phyloP scores from a whole-genome alignment of 2,888 invertebrate genomes.

The Cartodere bifasciata region DNA sequence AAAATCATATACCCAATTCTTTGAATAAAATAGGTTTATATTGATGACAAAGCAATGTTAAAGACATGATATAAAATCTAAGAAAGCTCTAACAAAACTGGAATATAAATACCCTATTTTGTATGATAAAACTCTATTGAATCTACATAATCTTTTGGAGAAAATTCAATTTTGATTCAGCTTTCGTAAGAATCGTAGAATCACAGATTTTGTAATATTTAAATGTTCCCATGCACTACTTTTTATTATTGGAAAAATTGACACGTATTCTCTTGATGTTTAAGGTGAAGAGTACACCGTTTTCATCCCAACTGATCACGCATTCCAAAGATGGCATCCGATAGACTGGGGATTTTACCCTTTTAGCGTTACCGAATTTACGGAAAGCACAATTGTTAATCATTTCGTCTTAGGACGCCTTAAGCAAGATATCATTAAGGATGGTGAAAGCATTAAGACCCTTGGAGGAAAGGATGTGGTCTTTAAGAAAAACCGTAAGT shows the following conservation, averaged over 20 bases:
- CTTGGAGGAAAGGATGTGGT: constrained; percentile 45
- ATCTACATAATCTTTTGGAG: too few species aligned
- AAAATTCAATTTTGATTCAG: too few species aligned
- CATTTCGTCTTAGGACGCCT: constrained; percentile 46
- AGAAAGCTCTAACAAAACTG: too few species aligned
- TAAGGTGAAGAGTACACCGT: constrained; percentile 46
- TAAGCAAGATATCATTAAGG: constrained; percentile 42
- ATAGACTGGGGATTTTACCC: constrained; percentile 60
- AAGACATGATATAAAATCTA: too few species aligned
- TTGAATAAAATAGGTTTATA: too few species aligned
- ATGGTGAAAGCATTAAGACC: constrained; percentile 42
- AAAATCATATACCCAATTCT: too few species aligned
- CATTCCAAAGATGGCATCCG: constrained; percentile 55
- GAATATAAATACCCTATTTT: too few species aligned
- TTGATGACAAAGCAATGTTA: too few species aligned
- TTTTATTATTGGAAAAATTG: not conserved
- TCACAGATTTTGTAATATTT: not conserved
- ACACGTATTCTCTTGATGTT: constrained; percentile 10
- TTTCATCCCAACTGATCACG: constrained; percentile 50
- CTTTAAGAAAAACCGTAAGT: constrained; percentile 46
- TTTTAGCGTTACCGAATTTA: constrained; percentile 52
- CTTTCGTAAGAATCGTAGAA: too few species aligned
- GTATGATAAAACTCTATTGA: too few species aligned
- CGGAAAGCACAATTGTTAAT: constrained; percentile 46
- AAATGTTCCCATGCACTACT: not conserved